A percentile compares a stretch with the other conserved stretches of the same genome.
Conservation (phyloP, 2,797 vertebrate species). For the Heterohyrax brucei region DNA sequence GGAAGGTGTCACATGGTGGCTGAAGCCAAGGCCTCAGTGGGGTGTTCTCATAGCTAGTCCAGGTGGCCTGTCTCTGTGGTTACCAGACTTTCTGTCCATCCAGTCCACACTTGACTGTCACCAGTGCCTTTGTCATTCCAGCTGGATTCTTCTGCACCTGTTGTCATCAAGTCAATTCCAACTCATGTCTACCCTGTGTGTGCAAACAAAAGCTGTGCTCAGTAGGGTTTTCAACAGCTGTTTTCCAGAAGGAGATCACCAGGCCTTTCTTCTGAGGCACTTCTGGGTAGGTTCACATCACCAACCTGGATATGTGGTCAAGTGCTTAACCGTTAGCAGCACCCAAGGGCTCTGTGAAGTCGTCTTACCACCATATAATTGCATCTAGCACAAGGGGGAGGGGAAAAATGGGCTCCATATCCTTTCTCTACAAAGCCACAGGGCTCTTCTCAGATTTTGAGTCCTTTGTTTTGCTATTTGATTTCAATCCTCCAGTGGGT, state of each 20-base stretch:
- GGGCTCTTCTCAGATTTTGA: not conserved
- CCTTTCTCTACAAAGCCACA: fast-evolving
- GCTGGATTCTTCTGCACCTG: not conserved
- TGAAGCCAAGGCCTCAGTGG: not conserved
- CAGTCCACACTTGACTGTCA: not conserved
- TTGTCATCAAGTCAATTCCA: not conserved
- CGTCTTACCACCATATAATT: too few relatives aligned
- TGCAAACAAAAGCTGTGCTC: not conserved
- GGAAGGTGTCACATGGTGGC: not conserved
- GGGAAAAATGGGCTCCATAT: fast-evolving
- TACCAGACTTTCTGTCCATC: too few relatives aligned
- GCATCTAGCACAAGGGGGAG: not conserved
- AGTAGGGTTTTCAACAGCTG: too few relatives aligned
- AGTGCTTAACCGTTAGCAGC: too few relatives aligned
- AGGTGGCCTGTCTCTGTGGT: fast-evolving
- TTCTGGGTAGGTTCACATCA: too few relatives aligned
- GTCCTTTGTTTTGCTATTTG: not conserved
- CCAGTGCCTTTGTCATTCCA: not conserved
- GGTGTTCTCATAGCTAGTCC: fast-evolving
- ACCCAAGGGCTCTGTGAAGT: too few relatives aligned
- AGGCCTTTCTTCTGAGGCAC: too few relatives aligned
- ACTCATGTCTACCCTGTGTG: not conserved
- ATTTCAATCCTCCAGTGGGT: not conserved
- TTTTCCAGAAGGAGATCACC: too few relatives aligned
- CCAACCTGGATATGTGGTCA: too few relatives aligned